A percentile compares a stretch with the other conserved stretches of the same genome.
These are phyloP conservation scores for Copidosoma aretas DNA, from an alignment of 2,888 invertebrate species.

Conservation along the genomic window DNA sequence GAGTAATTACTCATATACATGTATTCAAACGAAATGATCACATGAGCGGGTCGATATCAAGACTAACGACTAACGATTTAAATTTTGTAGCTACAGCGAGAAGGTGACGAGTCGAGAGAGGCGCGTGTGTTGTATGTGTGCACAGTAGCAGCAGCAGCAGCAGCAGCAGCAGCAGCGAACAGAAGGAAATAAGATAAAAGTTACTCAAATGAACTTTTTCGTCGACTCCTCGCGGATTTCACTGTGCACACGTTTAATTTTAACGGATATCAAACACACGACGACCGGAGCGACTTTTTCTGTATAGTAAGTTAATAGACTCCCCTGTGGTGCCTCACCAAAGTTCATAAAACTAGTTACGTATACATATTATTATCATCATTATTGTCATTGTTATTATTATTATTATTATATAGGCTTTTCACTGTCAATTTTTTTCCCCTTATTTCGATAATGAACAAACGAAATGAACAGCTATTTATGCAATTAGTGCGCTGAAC, in stretches of 20 bases:
- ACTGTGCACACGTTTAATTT: constrained; percentile 9
- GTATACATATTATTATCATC: constrained; percentile 36
- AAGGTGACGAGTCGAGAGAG: neutral
- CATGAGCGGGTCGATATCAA: constrained; percentile 25
- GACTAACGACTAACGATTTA: constrained; percentile 34
- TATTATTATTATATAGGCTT: too few species aligned
- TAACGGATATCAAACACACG: constrained; percentile 9
- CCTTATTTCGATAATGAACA: constrained; percentile 31
- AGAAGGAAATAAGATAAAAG: constrained; percentile 14
- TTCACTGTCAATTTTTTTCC: constrained; percentile 28
- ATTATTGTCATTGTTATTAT: too few species aligned
- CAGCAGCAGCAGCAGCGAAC: too few species aligned
- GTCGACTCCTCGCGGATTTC: constrained; percentile 24
- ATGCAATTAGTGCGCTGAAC: neutral
- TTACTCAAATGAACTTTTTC: too few species aligned
- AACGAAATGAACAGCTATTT: constrained; percentile 2
- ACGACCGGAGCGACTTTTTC: constrained; percentile 36
- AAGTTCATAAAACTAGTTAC: constrained; percentile 38
- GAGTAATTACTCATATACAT: constrained; percentile 6
- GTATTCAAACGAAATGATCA: constrained; percentile 11
- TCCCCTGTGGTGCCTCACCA: constrained; percentile 44
- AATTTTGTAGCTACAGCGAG: constrained; percentile 15
- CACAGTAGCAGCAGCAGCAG: too few species aligned
- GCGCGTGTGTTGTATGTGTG: too few species aligned
- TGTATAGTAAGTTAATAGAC: constrained; percentile 39